These are phyloP conservation scores for Diogma glabrata DNA, from an alignment of 2,888 invertebrate species.

Conservation along the genomic window DNA sequence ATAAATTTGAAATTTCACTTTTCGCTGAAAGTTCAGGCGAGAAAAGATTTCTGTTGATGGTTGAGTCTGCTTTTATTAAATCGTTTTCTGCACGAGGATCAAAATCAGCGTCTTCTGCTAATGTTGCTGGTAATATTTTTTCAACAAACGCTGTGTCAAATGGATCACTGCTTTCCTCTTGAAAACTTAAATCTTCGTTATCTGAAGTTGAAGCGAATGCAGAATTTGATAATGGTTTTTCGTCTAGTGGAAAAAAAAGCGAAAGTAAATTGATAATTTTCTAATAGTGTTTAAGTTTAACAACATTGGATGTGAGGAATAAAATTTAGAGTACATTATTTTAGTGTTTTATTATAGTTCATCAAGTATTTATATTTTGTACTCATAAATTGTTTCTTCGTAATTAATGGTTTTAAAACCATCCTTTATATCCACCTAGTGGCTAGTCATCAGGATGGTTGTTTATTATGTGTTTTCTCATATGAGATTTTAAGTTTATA, in stretches of 20 bases:
- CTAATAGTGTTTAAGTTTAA: too few relatives aligned
- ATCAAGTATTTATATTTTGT: too few relatives aligned
- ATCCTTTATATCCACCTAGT: too few relatives aligned
- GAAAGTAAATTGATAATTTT: conserved; percentile 16
- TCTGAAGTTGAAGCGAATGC: conserved; percentile 26
- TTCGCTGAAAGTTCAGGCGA: conserved; percentile 39
- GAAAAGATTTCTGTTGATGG: conserved; percentile 30
- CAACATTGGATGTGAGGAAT: too few relatives aligned
- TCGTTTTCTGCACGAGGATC: conserved; percentile 51
- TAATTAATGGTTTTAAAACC: too few relatives aligned
- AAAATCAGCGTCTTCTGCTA: conserved; percentile 42
- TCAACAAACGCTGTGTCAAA: conserved; percentile 79
- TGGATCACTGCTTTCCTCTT: conserved; percentile 47
- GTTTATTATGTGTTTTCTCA: too few relatives aligned
- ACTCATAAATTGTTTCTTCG: too few relatives aligned
- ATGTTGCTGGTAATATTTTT: conserved; percentile 47
- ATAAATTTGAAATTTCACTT: conserved; percentile 32
- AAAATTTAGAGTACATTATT: too few relatives aligned
- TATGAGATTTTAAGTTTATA: too few relatives aligned
- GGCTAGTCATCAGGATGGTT: too few relatives aligned
- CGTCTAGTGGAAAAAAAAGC: too few relatives aligned
- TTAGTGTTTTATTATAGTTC: too few relatives aligned
- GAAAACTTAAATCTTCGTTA: conserved; percentile 43
- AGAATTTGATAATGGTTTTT: conserved; percentile 34
- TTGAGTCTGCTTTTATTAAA: conserved; percentile 29